Evolutionary conservation across 2,113 vertebrate species (phyloP).

Genomic region (Oxygymnocypris stewartii): DNA sequence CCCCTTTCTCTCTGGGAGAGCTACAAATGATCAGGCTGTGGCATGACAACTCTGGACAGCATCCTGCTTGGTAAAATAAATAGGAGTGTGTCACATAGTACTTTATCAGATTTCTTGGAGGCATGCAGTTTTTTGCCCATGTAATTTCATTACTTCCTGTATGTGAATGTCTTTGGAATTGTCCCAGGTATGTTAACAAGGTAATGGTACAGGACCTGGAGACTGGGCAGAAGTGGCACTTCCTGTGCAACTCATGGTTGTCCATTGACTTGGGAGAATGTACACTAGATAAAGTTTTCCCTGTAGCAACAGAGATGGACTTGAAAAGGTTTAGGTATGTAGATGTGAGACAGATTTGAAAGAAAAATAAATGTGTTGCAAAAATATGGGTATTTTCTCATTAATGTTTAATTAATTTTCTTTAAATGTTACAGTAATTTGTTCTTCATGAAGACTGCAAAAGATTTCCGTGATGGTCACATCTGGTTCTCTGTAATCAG

Average conservation of each 20-base stretch:
- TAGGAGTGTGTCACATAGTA: not conserved
- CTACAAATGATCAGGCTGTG: conserved; percentile 85
- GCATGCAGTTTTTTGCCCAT: not conserved
- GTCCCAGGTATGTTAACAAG: conserved; percentile 86
- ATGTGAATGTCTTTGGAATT: not conserved
- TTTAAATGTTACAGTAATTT: conserved; percentile 76
- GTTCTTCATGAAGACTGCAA: conserved; percentile 89
- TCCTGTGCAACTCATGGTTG: conserved; percentile 93
- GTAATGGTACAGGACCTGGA: conserved; percentile 85
- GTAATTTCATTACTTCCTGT: not conserved
- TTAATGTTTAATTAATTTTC: not conserved
- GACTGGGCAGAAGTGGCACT: conserved; percentile 85
- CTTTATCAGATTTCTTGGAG: not conserved
- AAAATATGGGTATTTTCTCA: not conserved
- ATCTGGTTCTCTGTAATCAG: conserved; percentile 92
- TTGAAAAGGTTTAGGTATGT: conserved; percentile 88
- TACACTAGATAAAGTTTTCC: conserved; percentile 86
- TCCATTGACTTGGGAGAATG: conserved; percentile 87
- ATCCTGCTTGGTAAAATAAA: conserved; percentile 80
- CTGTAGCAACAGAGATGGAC: conserved; percentile 86
- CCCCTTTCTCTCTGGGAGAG: conserved; percentile 88
- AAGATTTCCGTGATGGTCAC: conserved; percentile 88
- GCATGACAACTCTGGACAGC: conserved; percentile 90
- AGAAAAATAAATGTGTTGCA: not conserved
- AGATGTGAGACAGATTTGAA: not conserved